phyloP scores from a whole-genome alignment of 2,888 invertebrate species.

The Synanthedon tipuliformis region DNA sequence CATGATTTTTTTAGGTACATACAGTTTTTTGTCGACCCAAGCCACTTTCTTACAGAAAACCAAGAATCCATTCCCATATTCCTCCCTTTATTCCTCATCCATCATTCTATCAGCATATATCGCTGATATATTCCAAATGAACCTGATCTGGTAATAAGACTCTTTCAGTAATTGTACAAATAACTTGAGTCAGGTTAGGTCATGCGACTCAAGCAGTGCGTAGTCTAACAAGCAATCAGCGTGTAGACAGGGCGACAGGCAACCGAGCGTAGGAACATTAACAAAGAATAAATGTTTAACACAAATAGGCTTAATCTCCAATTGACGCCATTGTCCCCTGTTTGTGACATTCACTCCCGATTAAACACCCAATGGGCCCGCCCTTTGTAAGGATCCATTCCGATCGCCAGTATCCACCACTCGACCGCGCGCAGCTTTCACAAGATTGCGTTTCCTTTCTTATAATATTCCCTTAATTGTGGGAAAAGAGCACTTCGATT shows the following conservation, averaged over 20 bases:
- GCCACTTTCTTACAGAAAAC: no score
- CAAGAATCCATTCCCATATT: no score
- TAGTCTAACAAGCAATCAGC: constrained; percentile 24
- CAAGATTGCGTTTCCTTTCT: constrained; percentile 27
- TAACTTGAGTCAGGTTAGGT: no score
- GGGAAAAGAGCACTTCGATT: constrained; percentile 50
- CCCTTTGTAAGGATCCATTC: constrained; percentile 36
- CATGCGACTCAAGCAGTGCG: not conserved
- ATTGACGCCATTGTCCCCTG: constrained; percentile 32
- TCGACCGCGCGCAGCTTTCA: constrained; percentile 33
- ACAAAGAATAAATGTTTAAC: constrained; percentile 51
- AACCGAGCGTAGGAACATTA: constrained; percentile 33
- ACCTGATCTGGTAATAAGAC: no score
- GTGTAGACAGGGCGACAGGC: constrained; percentile 14
- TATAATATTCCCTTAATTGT: constrained; percentile 38
- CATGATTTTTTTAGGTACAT: no score
- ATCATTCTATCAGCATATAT: no score
- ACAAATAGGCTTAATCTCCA: constrained; percentile 57
- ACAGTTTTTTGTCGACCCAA: no score
- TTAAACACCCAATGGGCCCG: constrained; percentile 45
- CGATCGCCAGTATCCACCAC: constrained; percentile 38
- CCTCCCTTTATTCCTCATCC: no score
- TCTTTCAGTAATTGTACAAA: no score
- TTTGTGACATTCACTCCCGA: constrained; percentile 45
- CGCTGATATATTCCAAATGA: no score